Evolutionary conservation across 2,113 vertebrate genomes (phyloP).

Genomic region (Bettongia penicillata): DNA sequence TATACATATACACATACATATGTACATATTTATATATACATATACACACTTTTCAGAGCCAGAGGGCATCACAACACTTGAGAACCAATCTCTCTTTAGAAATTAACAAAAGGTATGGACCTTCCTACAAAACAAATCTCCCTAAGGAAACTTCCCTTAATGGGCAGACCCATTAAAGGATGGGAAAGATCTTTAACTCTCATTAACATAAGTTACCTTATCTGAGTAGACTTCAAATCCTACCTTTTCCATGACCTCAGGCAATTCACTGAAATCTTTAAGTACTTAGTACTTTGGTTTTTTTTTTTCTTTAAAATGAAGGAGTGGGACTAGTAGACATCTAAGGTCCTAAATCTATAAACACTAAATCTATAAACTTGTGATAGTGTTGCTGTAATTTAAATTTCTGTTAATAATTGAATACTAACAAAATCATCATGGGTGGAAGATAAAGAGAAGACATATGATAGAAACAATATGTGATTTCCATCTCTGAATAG

Average conservation of each 20-base stretch:
- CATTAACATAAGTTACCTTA: too few species aligned
- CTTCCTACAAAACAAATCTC: too few species aligned
- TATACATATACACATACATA: too few species aligned
- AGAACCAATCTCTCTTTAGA: too few species aligned
- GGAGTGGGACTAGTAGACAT: background rate
- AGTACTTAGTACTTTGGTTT: background rate
- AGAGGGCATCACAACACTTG: too few species aligned
- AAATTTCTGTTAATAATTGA: background rate
- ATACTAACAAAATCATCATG: background rate
- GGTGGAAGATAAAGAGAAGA: background rate
- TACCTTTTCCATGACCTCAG: accelerated
- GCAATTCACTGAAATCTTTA: background rate
- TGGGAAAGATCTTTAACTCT: too few species aligned
- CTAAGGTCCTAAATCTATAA: background rate
- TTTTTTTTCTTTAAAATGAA: background rate
- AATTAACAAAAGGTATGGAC: too few species aligned
- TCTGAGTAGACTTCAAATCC: background rate
- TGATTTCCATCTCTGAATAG: background rate
- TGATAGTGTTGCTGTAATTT: background rate
- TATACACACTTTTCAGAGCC: too few species aligned
- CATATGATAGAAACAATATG: background rate
- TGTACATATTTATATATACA: too few species aligned
- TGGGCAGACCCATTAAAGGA: too few species aligned
- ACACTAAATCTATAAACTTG: background rate
- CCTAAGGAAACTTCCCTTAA: too few species aligned